These are phyloP conservation scores for Poecilia wingei DNA, from an alignment of 2,797 vertebrate species.

Conservation along the genomic window DNA sequence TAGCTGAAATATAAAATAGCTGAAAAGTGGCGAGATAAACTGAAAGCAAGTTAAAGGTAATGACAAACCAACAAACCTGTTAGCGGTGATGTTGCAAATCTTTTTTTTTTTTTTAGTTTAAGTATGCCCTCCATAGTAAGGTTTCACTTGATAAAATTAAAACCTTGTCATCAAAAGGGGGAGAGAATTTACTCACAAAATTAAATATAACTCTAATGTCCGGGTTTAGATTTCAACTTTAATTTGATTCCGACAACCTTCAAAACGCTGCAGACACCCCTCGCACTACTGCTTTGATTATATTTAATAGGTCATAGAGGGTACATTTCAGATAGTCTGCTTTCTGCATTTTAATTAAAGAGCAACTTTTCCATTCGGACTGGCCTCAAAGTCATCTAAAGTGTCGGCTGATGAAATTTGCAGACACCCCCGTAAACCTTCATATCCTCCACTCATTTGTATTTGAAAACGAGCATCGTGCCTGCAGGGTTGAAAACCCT, in stretches of 20 bases:
- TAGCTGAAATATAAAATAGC: slow-evolving; percentile 3
- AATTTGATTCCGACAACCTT: background rate
- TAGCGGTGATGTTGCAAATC: background rate
- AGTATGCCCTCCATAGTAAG: background rate
- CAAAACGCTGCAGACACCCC: background rate
- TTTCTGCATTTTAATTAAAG: slow-evolving; percentile 37
- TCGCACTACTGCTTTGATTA: background rate
- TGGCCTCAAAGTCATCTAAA: slow-evolving; percentile 32
- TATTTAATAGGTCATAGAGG: slow-evolving; percentile 20
- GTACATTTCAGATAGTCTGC: slow-evolving; percentile 18
- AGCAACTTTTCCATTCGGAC: slow-evolving; percentile 9
- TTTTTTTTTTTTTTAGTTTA: slow-evolving; percentile 1
- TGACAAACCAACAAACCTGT: background rate
- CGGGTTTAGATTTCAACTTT: background rate
- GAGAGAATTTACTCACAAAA: background rate
- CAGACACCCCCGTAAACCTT: slow-evolving; percentile 47
- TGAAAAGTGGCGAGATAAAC: slow-evolving; percentile 8
- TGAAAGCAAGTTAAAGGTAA: slow-evolving; percentile 2
- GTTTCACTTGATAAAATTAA: background rate
- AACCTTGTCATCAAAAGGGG: background rate
- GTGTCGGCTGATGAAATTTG: slow-evolving; percentile 48
- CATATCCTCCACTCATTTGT: slow-evolving; percentile 42
- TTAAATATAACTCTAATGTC: background rate
- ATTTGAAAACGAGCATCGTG: slow-evolving; percentile 8
- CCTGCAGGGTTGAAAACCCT: slow-evolving; percentile 22